Evolutionary conservation across 2,113 vertebrate species (phyloP).

Genomic region (Nothobranchius furzeri): DNA sequence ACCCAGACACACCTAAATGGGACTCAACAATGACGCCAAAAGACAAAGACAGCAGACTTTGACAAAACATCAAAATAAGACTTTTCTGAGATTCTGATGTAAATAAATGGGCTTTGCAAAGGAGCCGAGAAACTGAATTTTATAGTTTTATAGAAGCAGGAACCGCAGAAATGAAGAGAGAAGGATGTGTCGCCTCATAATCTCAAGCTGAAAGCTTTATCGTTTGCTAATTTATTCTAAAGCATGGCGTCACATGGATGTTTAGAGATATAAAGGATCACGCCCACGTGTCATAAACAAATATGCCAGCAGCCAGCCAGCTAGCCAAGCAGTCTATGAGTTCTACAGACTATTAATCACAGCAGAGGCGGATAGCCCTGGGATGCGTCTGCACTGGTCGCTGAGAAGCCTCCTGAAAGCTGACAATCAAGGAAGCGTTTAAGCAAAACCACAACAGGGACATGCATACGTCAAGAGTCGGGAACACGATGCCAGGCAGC

Average conservation of each 20-base stretch:
- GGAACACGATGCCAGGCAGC: slow-evolving; percentile 53
- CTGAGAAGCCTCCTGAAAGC: slow-evolving; percentile 44
- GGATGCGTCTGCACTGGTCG: slow-evolving; percentile 42
- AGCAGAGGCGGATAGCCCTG: slow-evolving; percentile 67
- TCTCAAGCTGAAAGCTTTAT: slow-evolving; percentile 30
- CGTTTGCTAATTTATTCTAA: slow-evolving; percentile 47
- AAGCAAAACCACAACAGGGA: slow-evolving; percentile 62
- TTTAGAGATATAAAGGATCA: slow-evolving; percentile 65
- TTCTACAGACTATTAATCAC: slow-evolving; percentile 62
- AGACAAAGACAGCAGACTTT: slow-evolving; percentile 24
- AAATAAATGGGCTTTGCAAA: not conserved
- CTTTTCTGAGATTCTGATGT: slow-evolving; percentile 8
- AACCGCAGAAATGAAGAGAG: slow-evolving; percentile 20
- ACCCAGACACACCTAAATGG: slow-evolving; percentile 46
- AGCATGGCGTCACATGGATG: slow-evolving; percentile 55
- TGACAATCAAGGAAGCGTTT: slow-evolving; percentile 58
- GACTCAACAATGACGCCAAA: slow-evolving; percentile 31
- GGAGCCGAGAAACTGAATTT: slow-evolving; percentile 4
- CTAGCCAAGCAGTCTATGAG: slow-evolving; percentile 49
- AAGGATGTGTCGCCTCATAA: slow-evolving; percentile 41
- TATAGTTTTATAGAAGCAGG: slow-evolving; percentile 10
- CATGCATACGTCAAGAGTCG: slow-evolving; percentile 47
- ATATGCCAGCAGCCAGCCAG: slow-evolving; percentile 59
- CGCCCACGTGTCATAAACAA: slow-evolving; percentile 67
- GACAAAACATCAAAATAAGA: slow-evolving; percentile 13